Percentiles rank a stretch among this genome's conserved stretches.
These are phyloP conservation scores for Frankliniella intonsa DNA, from an alignment of 2,888 invertebrate genomes.

Conservation along the genomic window DNA sequence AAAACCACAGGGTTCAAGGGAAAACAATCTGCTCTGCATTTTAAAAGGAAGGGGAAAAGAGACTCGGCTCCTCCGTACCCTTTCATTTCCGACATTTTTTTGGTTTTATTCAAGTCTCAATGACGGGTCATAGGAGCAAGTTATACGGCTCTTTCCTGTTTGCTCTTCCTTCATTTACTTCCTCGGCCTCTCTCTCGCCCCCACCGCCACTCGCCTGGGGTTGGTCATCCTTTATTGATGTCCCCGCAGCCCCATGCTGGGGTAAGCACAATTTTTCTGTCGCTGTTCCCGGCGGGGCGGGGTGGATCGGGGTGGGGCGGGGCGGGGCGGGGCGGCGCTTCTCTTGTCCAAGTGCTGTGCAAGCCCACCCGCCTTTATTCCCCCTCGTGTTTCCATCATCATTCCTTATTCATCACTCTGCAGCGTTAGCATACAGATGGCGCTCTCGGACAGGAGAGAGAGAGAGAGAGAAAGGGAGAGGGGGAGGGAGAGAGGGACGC, in stretches of 20 bases:
- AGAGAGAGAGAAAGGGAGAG: no score
- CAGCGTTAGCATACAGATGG: background rate
- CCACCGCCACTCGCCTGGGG: background rate
- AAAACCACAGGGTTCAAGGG: no score
- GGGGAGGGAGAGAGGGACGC: no score
- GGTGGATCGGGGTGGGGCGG: no score
- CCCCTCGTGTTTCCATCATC: constrained; percentile 4
- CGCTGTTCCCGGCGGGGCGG: background rate
- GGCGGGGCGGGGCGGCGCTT: no score
- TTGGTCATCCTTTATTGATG: constrained; percentile 4
- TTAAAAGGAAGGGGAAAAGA: no score
- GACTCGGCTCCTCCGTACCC: no score
- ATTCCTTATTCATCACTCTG: constrained; percentile 20
- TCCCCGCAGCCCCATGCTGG: constrained; percentile 3
- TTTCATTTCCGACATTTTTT: no score
- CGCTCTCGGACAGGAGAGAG: background rate
- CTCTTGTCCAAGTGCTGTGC: no score
- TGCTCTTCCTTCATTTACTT: background rate
- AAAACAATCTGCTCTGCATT: no score
- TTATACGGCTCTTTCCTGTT: background rate
- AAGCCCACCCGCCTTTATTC: background rate
- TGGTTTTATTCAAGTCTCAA: no score
- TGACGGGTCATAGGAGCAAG: no score
- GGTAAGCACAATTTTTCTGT: constrained; percentile 10
- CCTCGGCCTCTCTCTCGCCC: background rate